Conservation (phyloP, 2,113 vertebrate genomes). For the Spilogale gracilis region DNA sequence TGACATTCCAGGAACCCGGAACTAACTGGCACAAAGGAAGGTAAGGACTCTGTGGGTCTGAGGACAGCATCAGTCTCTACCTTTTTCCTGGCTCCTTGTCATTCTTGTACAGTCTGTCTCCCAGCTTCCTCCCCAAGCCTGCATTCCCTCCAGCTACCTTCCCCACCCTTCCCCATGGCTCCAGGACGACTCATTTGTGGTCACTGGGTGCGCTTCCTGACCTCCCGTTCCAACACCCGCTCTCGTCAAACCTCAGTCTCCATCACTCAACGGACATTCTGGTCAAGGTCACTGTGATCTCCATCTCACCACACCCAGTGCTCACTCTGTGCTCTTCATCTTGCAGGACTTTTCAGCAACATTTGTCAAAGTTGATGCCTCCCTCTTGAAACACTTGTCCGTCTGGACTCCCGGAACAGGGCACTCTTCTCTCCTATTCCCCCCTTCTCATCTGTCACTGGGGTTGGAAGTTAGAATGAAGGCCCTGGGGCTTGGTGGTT, state of each 20-base stretch:
- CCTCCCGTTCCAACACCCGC: too few relatives aligned
- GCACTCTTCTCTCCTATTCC: neutral
- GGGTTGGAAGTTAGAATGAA: neutral
- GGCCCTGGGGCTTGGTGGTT: too few relatives aligned
- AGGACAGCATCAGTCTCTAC: neutral
- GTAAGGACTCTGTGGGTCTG: neutral
- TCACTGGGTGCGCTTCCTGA: neutral
- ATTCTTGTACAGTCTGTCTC: neutral
- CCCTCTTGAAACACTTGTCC: neutral
- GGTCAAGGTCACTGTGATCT: neutral
- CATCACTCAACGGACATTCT: neutral
- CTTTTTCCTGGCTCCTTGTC: neutral
- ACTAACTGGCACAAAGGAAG: neutral
- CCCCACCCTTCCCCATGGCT: neutral
- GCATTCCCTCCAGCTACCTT: neutral
- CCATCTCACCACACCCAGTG: neutral
- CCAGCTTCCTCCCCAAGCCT: neutral
- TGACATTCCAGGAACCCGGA: neutral
- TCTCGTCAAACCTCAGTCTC: neutral
- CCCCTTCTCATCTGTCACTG: neutral
- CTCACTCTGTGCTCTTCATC: neutral
- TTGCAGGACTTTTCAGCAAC: neutral
- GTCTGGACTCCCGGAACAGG: neutral
- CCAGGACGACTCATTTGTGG: neutral
- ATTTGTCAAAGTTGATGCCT: neutral